Conservation (phyloP, 2,797 vertebrate genomes). For the Diplodus puntazzo region DNA sequence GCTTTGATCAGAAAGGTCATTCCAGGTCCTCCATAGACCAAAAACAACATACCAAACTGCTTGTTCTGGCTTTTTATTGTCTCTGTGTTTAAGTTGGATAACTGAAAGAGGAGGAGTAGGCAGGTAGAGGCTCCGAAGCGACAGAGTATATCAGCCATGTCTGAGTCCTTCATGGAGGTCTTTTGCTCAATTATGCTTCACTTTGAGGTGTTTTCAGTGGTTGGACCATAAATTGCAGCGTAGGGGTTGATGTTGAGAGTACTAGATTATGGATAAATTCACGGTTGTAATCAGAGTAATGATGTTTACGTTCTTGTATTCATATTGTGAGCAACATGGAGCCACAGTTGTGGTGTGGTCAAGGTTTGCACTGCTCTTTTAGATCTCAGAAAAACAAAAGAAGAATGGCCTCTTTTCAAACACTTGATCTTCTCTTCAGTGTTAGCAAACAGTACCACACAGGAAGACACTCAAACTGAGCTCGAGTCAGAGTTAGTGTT, state of each 20-base stretch:
- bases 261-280: conserved; percentile 3
- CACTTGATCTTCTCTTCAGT: background rate
- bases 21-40: conserved; percentile 13
- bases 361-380: background rate
- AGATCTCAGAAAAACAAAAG: conserved; percentile 4
- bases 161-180: conserved; percentile 49
- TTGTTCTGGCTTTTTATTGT: conserved; percentile 42
- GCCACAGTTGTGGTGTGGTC: conserved; percentile 12
- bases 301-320: conserved; percentile 22
- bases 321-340: background rate
- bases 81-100: conserved; percentile 45
- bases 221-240: background rate
- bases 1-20: conserved; percentile 5
- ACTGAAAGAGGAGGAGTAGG: conserved; percentile 1
- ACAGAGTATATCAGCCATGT: conserved; percentile 4
- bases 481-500: background rate
- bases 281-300: conserved; percentile 25
- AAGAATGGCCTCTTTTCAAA: conserved; percentile 19
- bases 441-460: conserved; percentile 37
- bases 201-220: conserved; percentile 9
- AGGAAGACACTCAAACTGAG: conserved; percentile 12
- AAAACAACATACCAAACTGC: conserved; percentile 8
- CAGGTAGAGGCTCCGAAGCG: conserved; percentile 11
- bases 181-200: background rate
- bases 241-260: background rate